Percentiles rank a stretch among this genome's conserved stretches.
These are phyloP conservation scores for Aproaerema taeniolella DNA, from an alignment of 2,888 invertebrate species.

Conservation along the genomic window DNA sequence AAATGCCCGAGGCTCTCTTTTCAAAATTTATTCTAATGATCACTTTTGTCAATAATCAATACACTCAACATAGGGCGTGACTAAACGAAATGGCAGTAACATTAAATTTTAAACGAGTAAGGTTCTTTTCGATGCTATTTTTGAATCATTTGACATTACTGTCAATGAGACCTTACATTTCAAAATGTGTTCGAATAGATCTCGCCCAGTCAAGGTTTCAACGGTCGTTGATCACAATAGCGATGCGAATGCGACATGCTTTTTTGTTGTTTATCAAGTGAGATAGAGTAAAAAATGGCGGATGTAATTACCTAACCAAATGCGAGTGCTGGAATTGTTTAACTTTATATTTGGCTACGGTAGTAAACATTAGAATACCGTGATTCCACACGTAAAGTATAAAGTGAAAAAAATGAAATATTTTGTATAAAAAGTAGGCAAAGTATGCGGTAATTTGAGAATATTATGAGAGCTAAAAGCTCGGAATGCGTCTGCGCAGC, in stretches of 20 bases:
- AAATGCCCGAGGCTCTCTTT: slow-evolving; percentile 26
- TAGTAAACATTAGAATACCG: slow-evolving; percentile 29
- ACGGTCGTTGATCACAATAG: slow-evolving; percentile 37
- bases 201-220: slow-evolving; percentile 27
- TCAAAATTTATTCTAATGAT: too few relatives aligned
- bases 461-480: neutral
- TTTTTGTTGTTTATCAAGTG: slow-evolving; percentile 21
- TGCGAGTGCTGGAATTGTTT: slow-evolving; percentile 28
- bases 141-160: too few relatives aligned
- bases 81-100: too few relatives aligned
- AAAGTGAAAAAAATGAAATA: neutral
- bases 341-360: slow-evolving; percentile 27
- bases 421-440: slow-evolving; percentile 1
- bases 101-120: too few relatives aligned
- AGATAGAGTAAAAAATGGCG: slow-evolving; percentile 40
- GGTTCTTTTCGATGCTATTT: too few relatives aligned
- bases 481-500: slow-evolving; percentile 5
- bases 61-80: too few relatives aligned
- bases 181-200: too few relatives aligned
- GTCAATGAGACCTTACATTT: too few relatives aligned
- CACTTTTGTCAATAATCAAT: too few relatives aligned
- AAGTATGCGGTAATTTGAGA: neutral
- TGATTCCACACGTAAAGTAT: slow-evolving; percentile 24
- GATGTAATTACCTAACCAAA: slow-evolving; percentile 49
- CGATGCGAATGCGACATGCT: slow-evolving; percentile 42